Evolutionary conservation across 2,888 invertebrate species (phyloP), one percentile per base, ranked within the genome.

Genomic region (Chouioia cunea): DNA sequence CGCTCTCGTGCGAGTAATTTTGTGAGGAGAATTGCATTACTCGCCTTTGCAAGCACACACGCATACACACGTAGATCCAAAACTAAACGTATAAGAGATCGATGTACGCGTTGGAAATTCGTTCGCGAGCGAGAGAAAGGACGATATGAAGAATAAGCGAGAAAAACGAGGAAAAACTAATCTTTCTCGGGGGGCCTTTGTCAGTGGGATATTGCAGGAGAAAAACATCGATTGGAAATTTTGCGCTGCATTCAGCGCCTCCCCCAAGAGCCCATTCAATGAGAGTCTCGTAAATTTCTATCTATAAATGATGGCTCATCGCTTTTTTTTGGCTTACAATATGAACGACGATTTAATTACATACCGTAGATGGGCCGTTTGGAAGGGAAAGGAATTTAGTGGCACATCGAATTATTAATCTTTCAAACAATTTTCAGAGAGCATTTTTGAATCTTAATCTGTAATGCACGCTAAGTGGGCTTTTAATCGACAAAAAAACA

Each of bases 1-100:
- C 65, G 64, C 73, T 69, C 72, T 72, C 67, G 72, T 71, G 73
- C 70, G 65, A 76, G 78, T 80, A 79, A 81, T 79, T 79, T 78
- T 76, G 65, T 72, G 36, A 73, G 56, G 74, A 76, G 71, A 81
- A 81, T 81, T 79, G 75, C 76, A 76, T 81, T 80, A 80, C 76
- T 71, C 68, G 50, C 47, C n/a, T 56, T 22, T 2, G 56, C 22
- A 27, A 15, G 22, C 18, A 36, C 36, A 36, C 36, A 36, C 6
- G 6, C 27, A 15, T 18, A 15, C 56, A 12, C n/a, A 43, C 27
- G 36, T 1, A 36, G 36, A 6, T 36, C 36, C 36, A 36, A 36
- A 6, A 36, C 36, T 36, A 36, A 15, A 48, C 4, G n/a, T 10
- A 18, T 43, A 43, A 2, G 18, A 48, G 36, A 66, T 71, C 60